These are phyloP conservation scores for Halichoeres trimaculatus DNA, from an alignment of 2,113 vertebrate genomes.

Conservation along the genomic window DNA sequence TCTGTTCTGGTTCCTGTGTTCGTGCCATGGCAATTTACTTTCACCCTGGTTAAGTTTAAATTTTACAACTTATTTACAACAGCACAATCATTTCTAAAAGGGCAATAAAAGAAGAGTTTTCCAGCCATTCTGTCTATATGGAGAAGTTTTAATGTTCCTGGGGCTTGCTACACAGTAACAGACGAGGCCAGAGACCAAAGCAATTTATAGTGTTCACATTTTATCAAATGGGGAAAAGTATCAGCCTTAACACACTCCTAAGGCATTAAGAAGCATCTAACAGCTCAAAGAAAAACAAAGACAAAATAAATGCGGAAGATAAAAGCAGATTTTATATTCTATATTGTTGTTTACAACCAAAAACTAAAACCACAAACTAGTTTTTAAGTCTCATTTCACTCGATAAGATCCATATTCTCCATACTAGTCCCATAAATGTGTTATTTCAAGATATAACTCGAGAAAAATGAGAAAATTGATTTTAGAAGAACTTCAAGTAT, in stretches of 20 bases:
- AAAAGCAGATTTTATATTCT: too few relatives aligned
- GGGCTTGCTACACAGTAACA: constrained; percentile 13
- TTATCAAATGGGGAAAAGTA: constrained; percentile 18
- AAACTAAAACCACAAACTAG: too few relatives aligned
- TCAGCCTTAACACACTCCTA: neutral
- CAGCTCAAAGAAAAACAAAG: neutral
- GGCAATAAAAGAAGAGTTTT: constrained; percentile 22
- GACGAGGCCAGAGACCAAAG: constrained; percentile 38
- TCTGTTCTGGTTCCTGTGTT: neutral
- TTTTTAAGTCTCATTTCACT: too few relatives aligned
- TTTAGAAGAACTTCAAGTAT: too few relatives aligned
- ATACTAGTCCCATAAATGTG: too few relatives aligned
- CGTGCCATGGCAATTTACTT: neutral
- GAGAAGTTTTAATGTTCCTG: constrained; percentile 10
- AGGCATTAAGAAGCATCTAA: neutral
- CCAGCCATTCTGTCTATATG: constrained; percentile 12
- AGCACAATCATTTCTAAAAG: constrained; percentile 4
- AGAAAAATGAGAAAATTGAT: too few relatives aligned
- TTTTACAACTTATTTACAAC: constrained; percentile 27
- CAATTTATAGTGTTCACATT: constrained; percentile 16
- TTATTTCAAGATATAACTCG: too few relatives aligned
- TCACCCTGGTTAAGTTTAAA: constrained; percentile 1
- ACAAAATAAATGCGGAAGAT: too few relatives aligned
- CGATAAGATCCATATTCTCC: too few relatives aligned
- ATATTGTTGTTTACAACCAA: too few relatives aligned